Percentiles rank a stretch among this genome's conserved stretches.
These are phyloP conservation scores for Xylocopa sonorina DNA, from an alignment of 1,140 invertebrate genomes.

Conservation along the genomic window DNA sequence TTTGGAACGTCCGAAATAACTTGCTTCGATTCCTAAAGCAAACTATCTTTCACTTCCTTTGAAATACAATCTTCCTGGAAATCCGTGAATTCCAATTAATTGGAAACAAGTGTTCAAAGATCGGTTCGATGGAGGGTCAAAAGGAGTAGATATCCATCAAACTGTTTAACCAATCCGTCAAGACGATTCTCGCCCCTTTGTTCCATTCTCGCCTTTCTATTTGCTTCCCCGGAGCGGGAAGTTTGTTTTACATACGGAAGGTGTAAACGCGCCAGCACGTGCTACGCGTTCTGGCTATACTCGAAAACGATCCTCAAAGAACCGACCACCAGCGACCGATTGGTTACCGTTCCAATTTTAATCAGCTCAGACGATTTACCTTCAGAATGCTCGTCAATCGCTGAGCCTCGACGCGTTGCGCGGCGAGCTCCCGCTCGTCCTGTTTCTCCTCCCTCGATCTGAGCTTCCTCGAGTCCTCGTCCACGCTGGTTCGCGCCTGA, in stretches of 20 bases:
- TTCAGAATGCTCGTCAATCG: slow-evolving; percentile 73
- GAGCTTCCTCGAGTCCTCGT: slow-evolving; percentile 23
- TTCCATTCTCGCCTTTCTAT: neutral
- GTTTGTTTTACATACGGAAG: neutral
- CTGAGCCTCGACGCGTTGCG: slow-evolving; percentile 65
- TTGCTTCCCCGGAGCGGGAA: neutral
- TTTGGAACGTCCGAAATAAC: too few species aligned
- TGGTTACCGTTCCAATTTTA: neutral
- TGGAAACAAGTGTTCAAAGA: too few species aligned
- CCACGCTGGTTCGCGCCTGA: slow-evolving; percentile 42
- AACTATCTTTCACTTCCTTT: too few species aligned
- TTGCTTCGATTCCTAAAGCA: too few species aligned
- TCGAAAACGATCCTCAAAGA: neutral
- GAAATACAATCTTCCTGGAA: too few species aligned
- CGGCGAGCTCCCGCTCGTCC: slow-evolving; percentile 54
- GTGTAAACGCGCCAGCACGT: neutral
- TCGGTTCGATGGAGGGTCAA: too few species aligned
- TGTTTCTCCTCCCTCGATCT: slow-evolving; percentile 44
- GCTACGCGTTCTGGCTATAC: neutral
- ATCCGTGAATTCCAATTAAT: too few species aligned
- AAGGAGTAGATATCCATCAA: too few species aligned
- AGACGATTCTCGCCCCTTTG: neutral
- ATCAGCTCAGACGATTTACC: slow-evolving; percentile 52
- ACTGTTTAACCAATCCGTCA: too few species aligned
- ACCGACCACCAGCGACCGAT: too few species aligned